Percentiles rank a stretch among this genome's conserved stretches.
Conservation (phyloP, 64 coral and sea anemone genomes). For the Trachythela sp. region DNA sequence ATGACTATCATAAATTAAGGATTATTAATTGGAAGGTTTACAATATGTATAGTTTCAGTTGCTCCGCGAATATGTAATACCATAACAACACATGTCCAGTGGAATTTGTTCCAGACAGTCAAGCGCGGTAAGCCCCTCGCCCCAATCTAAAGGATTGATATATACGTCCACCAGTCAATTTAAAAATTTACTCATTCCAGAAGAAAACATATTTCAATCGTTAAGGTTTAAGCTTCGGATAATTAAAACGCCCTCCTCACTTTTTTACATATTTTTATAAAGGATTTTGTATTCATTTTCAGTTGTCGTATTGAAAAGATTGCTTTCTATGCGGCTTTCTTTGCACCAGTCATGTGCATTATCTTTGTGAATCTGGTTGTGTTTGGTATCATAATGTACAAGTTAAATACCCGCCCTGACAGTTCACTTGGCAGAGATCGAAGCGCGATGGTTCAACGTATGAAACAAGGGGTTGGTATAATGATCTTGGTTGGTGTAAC, state of each 20-base stretch:
- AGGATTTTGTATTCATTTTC: constrained; percentile 11
- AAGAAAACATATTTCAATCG: too few relatives aligned
- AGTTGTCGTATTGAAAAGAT: constrained; percentile 82
- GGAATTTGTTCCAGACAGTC: too few relatives aligned
- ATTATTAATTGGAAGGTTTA: too few relatives aligned
- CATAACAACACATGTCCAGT: too few relatives aligned
- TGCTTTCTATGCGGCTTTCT: constrained; percentile 77
- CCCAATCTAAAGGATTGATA: too few relatives aligned
- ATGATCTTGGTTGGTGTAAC: constrained; percentile 87
- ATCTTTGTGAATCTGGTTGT: constrained; percentile 74
- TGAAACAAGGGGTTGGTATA: constrained; percentile 85
- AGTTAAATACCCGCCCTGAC: constrained; percentile 74
- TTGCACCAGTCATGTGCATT: constrained; percentile 64
- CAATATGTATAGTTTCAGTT: background rate
- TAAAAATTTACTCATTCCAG: too few relatives aligned
- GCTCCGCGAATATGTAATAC: too few relatives aligned
- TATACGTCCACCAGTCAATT: too few relatives aligned
- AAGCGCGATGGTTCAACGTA: constrained; percentile 55
- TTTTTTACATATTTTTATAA: background rate
- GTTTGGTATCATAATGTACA: constrained; percentile 88
- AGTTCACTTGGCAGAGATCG: constrained; percentile 74
- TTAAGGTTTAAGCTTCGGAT: too few relatives aligned
- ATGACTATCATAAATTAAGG: too few relatives aligned
- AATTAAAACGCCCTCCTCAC: too few relatives aligned
- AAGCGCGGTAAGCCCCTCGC: too few relatives aligned